These are phyloP conservation scores for Scaptomyza reducta DNA, from an alignment of 2,888 invertebrate genomes.

Conservation along the genomic window DNA sequence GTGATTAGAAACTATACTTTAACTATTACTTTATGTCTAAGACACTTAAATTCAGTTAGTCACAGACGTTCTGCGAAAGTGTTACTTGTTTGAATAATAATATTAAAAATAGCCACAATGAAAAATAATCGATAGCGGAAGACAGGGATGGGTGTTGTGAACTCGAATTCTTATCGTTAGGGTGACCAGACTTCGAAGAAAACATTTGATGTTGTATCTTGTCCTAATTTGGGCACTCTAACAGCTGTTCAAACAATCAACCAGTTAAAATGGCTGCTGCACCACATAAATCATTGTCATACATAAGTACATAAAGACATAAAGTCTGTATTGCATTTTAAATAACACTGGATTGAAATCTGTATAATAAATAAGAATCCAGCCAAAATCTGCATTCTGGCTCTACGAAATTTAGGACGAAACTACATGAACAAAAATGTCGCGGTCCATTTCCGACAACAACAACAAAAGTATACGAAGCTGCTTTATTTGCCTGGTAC, in stretches of 20 bases:
- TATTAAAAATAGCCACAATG: not conserved
- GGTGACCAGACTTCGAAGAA: conserved; percentile 15
- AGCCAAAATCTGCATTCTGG: conserved; percentile 11
- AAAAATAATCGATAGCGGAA: not conserved
- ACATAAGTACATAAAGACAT: not conserved
- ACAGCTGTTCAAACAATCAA: conserved; percentile 55
- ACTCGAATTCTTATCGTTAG: not conserved
- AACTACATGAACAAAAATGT: conserved; percentile 31
- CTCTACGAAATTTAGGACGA: conserved; percentile 1
- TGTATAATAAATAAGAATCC: not conserved
- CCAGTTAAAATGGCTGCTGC: conserved; percentile 61
- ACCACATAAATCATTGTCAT: conserved; percentile 35
- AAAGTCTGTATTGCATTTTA: conserved; percentile 7
- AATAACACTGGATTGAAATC: conserved; percentile 15
- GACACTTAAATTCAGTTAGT: not conserved
- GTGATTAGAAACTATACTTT: not conserved
- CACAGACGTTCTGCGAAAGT: conserved; percentile 4
- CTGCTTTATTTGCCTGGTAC: conserved; percentile 19
- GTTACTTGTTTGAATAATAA: conserved; percentile 16
- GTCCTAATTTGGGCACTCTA: conserved; percentile 10
- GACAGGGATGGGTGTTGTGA: not conserved
- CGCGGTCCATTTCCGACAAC: conserved; percentile 10
- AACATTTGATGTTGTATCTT: not conserved
- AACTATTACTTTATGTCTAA: not conserved
- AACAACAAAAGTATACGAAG: conserved; percentile 12